Base-by-base conservation (phyloP, 2,113 vertebrate species). In the Tauraco erythrolophus region DNA sequence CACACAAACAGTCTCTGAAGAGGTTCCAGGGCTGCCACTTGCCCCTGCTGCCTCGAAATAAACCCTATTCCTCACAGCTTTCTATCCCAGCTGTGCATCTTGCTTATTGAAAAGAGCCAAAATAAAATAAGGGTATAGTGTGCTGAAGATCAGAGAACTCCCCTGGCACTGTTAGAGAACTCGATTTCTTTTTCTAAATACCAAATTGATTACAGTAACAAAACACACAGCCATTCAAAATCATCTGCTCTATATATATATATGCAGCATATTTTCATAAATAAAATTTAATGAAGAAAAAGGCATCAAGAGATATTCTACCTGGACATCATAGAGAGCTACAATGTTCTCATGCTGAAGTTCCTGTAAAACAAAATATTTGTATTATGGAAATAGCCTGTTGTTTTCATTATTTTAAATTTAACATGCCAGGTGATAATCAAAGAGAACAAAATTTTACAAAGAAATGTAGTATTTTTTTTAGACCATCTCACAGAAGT, bases 331-430 rank as follows among this genome's bases (percentile, higher is more conserved):
- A 84, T 99, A 99, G 95, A 99, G 99, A 41, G 99, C 99, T 91
- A 99, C 99, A 72, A 99, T 99, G 96, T 99, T 99, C 98, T 99
- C 99, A 96, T 99, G 99, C 96, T 99, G 99, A 97, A 99, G 98
- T 96, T 99, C 99, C 99, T 99, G 96, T 88, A 96, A 97, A 95
- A 97, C 30, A 97, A 97, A 96, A 76, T 64, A 92, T 62, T 9
- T 54, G 11, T 53, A 35, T 95, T 75, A 93, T 16, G 46, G n/a
- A 80, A 88, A 70, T 27, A 41, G 9, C 15, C 60, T 74, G 14
- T 28, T 61, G 19, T 19, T 78, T 11, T 4, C 56, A 48, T n/a
- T 37, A 45, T n/a, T 74, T 53, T 41, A 70, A 89, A 75, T 48
- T 39, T 33, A 62, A 46, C 33, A 33, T 62, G 11, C 10, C 23